Conservation (phyloP, 2,797 vertebrate species). For the Alexandromys oeconomus region DNA sequence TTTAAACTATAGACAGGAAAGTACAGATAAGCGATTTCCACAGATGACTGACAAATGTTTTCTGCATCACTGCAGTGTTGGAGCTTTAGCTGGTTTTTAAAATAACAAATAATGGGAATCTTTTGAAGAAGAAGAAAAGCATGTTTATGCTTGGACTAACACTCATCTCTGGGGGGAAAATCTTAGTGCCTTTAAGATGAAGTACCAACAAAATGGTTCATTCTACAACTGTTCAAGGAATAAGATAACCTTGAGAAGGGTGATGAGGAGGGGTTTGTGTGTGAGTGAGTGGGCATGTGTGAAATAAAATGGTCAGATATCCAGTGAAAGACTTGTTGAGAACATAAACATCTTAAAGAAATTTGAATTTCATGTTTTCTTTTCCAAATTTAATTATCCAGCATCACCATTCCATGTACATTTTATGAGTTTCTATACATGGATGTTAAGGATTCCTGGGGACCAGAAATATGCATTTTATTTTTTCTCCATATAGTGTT, state of each 20-base stretch:
- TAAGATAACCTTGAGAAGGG: neutral
- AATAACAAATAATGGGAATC: slow-evolving; percentile 64
- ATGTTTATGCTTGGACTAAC: slow-evolving; percentile 52
- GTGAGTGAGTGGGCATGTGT: neutral
- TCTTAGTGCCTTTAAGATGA: slow-evolving; percentile 45
- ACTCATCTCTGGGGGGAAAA: slow-evolving; percentile 8
- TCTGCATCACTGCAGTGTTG: slow-evolving; percentile 66
- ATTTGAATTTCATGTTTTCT: neutral
- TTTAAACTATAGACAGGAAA: slow-evolving; percentile 51
- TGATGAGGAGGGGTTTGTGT: neutral
- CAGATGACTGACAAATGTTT: slow-evolving; percentile 60
- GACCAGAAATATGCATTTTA: neutral
- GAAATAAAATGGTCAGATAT: neutral
- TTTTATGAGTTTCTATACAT: neutral
- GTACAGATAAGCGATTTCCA: slow-evolving; percentile 58
- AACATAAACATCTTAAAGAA: neutral
- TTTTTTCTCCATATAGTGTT: neutral
- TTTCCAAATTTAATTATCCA: neutral
- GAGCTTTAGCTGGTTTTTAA: slow-evolving; percentile 62
- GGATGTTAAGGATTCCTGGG: neutral
- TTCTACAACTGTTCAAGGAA: slow-evolving; percentile 11
- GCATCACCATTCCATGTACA: neutral
- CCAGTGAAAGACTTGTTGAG: neutral
- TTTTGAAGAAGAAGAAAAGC: slow-evolving; percentile 40
- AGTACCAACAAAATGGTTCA: neutral